These are phyloP conservation scores for Nanorana parkeri DNA, from an alignment of 2,113 vertebrate genomes.

Conservation along the genomic window DNA sequence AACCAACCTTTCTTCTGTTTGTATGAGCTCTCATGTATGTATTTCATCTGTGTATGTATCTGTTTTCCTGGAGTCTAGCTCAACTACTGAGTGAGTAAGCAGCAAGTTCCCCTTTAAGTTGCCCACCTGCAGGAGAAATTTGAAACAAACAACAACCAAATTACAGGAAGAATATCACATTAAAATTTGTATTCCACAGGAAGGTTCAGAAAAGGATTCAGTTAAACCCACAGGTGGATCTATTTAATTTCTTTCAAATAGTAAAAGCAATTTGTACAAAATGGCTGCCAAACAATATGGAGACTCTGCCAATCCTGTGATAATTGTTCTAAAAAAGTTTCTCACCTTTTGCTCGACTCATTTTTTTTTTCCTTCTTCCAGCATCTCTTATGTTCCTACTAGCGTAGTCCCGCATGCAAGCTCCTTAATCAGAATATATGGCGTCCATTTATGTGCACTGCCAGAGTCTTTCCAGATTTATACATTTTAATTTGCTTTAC, in stretches of 20 bases:
- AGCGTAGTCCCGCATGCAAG: background rate
- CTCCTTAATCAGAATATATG: conserved; percentile 39
- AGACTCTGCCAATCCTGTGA: background rate
- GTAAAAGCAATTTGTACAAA: background rate
- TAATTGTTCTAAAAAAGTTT: background rate
- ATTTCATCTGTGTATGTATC: no score
- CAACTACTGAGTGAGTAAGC: no score
- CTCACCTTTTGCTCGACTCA: background rate
- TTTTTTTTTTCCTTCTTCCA: no score
- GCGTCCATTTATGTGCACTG: conserved; percentile 40
- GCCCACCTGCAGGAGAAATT: no score
- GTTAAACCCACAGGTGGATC: background rate
- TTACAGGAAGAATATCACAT: no score
- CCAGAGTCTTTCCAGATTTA: conserved; percentile 28
- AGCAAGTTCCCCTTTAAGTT: no score
- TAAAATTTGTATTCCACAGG: no score
- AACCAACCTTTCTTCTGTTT: no score
- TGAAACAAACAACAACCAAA: no score
- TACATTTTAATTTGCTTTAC: conserved; percentile 38
- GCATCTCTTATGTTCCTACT: background rate
- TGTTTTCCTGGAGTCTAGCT: no score
- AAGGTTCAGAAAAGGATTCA: no score
- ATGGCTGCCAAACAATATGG: background rate
- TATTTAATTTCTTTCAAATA: background rate
- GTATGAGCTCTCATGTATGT: no score